phyloP scores from a whole-genome alignment of 1,140 invertebrate species.

The Physella acuta region DNA sequence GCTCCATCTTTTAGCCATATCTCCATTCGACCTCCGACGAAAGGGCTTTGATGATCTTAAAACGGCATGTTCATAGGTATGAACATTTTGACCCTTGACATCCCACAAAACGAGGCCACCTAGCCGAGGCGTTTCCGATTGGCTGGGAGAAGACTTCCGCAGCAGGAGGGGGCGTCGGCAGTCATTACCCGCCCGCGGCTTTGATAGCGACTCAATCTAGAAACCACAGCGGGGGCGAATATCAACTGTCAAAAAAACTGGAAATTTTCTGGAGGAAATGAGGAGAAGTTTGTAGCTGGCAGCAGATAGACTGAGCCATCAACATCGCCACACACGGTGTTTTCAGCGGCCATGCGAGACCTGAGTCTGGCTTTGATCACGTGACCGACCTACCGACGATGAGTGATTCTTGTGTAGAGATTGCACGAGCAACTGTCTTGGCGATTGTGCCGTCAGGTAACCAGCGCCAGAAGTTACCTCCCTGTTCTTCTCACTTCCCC shows the following conservation, averaged over 20 bases:
- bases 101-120: slow-evolving; percentile 6
- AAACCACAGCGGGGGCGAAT: slow-evolving; percentile 14
- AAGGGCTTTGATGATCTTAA: slow-evolving; percentile 8
- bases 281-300: slow-evolving; percentile 1
- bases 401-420: slow-evolving; percentile 1
- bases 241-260: slow-evolving; percentile 22
- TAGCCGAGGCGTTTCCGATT: slow-evolving; percentile 16
- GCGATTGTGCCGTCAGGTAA: not conserved
- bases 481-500: not conserved
- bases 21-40: not conserved
- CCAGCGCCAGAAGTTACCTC: not conserved
- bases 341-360: slow-evolving; percentile 5
- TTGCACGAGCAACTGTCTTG: slow-evolving; percentile 17
- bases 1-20: slow-evolving; percentile 1
- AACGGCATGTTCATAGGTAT: slow-evolving; percentile 1
- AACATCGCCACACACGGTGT: slow-evolving; percentile 18
- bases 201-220: slow-evolving; percentile 24
- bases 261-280: not conserved
- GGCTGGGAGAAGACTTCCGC: slow-evolving; percentile 19
- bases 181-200: slow-evolving; percentile 21
- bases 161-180: slow-evolving; percentile 24
- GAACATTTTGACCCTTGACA: slow-evolving; percentile 23
- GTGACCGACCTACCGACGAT: not conserved
- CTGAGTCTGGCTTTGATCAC: slow-evolving; percentile 4
- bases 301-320: slow-evolving; percentile 20